Percentiles rank a stretch among this genome's conserved stretches.
These are phyloP conservation scores for Drosophila cardini DNA, from an alignment of 1,140 invertebrate genomes.

Conservation along the genomic window DNA sequence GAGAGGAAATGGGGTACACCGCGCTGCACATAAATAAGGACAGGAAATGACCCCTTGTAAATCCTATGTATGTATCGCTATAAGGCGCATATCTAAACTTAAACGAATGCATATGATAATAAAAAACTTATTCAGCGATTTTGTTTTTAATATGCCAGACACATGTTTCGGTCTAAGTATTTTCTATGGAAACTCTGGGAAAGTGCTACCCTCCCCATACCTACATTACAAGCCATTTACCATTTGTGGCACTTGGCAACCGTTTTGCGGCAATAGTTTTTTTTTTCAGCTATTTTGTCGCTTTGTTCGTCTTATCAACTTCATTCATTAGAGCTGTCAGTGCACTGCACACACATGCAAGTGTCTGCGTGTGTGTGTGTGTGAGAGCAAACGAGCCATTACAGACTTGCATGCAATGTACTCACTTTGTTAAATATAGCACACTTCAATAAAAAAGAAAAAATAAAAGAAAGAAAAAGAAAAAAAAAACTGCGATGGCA, in stretches of 20 bases:
- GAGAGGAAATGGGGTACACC: constrained; percentile 31
- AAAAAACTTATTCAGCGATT: background rate
- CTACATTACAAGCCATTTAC: constrained; percentile 26
- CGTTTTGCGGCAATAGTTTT: constrained; percentile 23
- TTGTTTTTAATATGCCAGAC: background rate
- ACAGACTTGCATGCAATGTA: constrained; percentile 65
- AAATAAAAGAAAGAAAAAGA: background rate
- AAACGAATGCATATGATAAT: constrained; percentile 2
- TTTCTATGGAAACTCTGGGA: constrained; percentile 2
- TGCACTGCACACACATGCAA: background rate
- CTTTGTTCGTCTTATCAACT: constrained; percentile 64
- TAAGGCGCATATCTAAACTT: constrained; percentile 16
- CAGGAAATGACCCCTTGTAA: constrained; percentile 14
- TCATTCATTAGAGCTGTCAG: constrained; percentile 75
- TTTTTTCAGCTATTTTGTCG: constrained; percentile 3
- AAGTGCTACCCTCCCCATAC: background rate
- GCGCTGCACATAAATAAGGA: constrained; percentile 7
- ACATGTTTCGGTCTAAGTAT: background rate
- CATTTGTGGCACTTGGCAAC: constrained; percentile 33
- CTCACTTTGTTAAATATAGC: constrained; percentile 72
- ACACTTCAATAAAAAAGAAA: constrained; percentile 68
- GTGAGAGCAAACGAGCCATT: constrained; percentile 32
- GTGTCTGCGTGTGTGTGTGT: constrained; percentile 2
- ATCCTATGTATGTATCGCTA: background rate
- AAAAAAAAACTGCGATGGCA: constrained; percentile 53